Percentiles rank a stretch among this genome's conserved stretches.
Evolutionary conservation across 1,140 invertebrate genomes (phyloP).

Genomic region (Tetragnatha versicolor): DNA sequence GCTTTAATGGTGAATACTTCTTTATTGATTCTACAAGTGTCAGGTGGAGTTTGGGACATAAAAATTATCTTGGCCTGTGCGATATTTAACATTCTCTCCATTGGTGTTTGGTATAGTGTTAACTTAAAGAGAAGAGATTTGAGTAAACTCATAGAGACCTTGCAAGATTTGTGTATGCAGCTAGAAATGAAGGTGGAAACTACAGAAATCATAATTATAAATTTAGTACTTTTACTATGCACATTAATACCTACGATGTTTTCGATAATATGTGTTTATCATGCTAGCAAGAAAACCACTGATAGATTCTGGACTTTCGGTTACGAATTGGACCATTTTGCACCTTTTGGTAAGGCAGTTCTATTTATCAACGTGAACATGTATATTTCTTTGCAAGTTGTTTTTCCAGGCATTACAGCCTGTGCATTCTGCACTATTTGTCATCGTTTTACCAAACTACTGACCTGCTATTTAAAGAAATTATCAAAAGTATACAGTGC

Average conservation of each 20-base stretch:
- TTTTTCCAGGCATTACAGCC: conserved; percentile 5
- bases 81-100: not conserved
- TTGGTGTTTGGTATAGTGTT: conserved; percentile 4
- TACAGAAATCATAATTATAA: not conserved
- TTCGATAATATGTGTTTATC: not conserved
- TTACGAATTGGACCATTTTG: not conserved
- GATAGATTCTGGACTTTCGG: conserved; percentile 22
- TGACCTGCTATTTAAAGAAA: not conserved
- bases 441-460: not conserved
- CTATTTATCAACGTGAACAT: not conserved
- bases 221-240: not conserved
- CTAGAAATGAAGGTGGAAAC: not conserved
- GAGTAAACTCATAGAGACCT: not conserved
- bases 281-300: not conserved
- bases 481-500: not conserved
- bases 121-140: not conserved
- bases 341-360: not conserved
- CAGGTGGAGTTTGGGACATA: not conserved
- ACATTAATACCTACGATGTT: not conserved
- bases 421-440: conserved; percentile 11
- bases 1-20: not conserved
- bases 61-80: conserved; percentile 3
- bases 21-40: not conserved
- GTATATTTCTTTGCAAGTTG: not conserved
- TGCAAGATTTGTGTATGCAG: not conserved